These are phyloP conservation scores for Acyrthosiphon pisum DNA, from an alignment of 1,140 invertebrate species.

Conservation along the genomic window DNA sequence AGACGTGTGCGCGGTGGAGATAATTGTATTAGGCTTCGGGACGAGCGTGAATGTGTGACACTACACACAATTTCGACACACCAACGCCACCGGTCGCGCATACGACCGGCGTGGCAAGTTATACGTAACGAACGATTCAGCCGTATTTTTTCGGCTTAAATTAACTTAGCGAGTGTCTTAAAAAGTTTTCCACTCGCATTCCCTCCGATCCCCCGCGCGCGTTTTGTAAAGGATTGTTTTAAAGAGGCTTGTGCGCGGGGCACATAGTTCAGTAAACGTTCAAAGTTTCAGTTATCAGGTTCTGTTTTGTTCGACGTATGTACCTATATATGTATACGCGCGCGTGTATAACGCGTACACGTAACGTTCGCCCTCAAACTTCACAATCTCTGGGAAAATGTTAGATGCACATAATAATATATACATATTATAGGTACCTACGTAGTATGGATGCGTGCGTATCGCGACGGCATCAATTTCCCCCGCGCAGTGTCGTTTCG, in stretches of 20 bases:
- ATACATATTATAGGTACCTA: not conserved
- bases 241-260: not conserved
- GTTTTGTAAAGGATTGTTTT: constrained; percentile 32
- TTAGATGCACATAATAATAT: not conserved
- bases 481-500: not conserved
- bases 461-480: not conserved
- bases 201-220: not conserved
- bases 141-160: constrained; percentile 25
- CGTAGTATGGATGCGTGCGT: not conserved
- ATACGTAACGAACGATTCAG: constrained; percentile 28
- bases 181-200: constrained; percentile 20
- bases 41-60: not conserved
- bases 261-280: not conserved
- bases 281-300: constrained; percentile 7
- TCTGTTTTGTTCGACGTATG: not conserved
- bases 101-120: not conserved
- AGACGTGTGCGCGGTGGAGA: not conserved
- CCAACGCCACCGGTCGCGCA: not conserved
- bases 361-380: not conserved
- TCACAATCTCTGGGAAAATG: not conserved
- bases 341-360: not conserved
- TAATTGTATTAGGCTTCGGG: constrained; percentile 9
- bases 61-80: not conserved
- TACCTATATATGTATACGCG: not conserved
- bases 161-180: constrained; percentile 39